Evolutionary conservation across 2,888 invertebrate genomes (phyloP).

Genomic region (Exephanes ischioxanthus): DNA sequence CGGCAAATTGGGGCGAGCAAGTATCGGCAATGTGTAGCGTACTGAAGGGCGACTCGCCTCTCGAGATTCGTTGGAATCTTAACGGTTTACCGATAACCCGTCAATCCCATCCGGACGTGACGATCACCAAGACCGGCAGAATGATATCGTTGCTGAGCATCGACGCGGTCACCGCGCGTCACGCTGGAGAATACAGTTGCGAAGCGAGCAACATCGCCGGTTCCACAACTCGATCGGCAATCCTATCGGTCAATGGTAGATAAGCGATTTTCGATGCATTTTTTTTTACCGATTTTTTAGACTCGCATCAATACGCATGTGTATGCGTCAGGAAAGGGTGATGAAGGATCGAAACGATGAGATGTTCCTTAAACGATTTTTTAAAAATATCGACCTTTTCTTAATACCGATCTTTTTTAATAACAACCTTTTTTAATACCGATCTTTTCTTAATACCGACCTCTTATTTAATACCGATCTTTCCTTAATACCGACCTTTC

Average conservation of each 20-base stretch:
- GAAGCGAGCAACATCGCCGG: slow-evolving; percentile 85
- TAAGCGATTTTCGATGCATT: neutral
- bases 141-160: slow-evolving; percentile 84
- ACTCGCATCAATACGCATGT: neutral
- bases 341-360: slow-evolving; percentile 38
- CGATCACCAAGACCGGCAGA: slow-evolving; percentile 80
- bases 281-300: neutral
- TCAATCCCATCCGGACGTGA: slow-evolving; percentile 78
- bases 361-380: slow-evolving; percentile 17
- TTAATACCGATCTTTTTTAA: too few relatives aligned
- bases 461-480: neutral
- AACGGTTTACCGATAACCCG: slow-evolving; percentile 77
- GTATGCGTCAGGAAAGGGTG: neutral
- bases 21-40: slow-evolving; percentile 91
- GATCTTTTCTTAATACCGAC: neutral
- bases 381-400: neutral
- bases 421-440: neutral
- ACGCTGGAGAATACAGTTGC: slow-evolving; percentile 86
- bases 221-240: slow-evolving; percentile 84
- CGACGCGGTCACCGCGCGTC: slow-evolving; percentile 84
- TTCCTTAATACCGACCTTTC: neutral
- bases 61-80: slow-evolving; percentile 90
- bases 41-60: slow-evolving; percentile 92
- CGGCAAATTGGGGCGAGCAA: slow-evolving; percentile 92
- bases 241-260: slow-evolving; percentile 85